Evolutionary conservation across 2,113 vertebrate species (phyloP), one percentile per base, ranked within the genome.

Genomic region (Syngnathus floridae): DNA sequence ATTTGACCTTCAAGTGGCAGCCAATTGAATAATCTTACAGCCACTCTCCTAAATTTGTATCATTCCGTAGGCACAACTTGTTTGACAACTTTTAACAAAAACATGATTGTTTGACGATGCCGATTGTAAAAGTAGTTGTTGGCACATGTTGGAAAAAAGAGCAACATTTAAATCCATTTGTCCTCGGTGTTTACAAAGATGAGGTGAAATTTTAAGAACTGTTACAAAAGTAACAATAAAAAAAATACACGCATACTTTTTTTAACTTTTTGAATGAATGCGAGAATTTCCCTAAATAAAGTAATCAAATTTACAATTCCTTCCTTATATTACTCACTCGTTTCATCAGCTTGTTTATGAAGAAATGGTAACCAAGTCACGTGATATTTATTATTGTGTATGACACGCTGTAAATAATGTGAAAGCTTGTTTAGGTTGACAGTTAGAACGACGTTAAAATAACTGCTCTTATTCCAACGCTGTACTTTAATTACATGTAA

Each of bases 1-100:
- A 67, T 56, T 16, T 74, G 67, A 80, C 37, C 13, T 48, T 31
- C 17, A n/a, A n/a, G n/a, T n/a, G n/a, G 21, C 45, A 36, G 31
- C 9, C 61, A 49, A 19, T 21, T 48, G 4, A n/a, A 5, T 8
- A 54, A 2, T 36, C 37, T 55, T 56, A 38, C 49, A 31, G 46
- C 40, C 16, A 55, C 17, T 45, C 26, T 51, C 36, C 0, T 3
- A 31, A 3, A 11, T 60, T 71, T 37, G 55, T 31, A 21, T 56
- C 69, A 73, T 9, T 37, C 1, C 9, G 21, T 26, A 22, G 2
- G 5, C 38, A 8, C 5, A 55, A 65, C 17, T 38, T 36, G 37
- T 62, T 4, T n/a, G 12, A 62, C 5, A 7, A 31, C 17, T 5
- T 4, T 40, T 1, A 21, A 22, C 36, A 16, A 31, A 46, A 63